These are phyloP conservation scores for Hyposoter dolosus DNA, from an alignment of 2,888 invertebrate genomes.

Conservation along the genomic window DNA sequence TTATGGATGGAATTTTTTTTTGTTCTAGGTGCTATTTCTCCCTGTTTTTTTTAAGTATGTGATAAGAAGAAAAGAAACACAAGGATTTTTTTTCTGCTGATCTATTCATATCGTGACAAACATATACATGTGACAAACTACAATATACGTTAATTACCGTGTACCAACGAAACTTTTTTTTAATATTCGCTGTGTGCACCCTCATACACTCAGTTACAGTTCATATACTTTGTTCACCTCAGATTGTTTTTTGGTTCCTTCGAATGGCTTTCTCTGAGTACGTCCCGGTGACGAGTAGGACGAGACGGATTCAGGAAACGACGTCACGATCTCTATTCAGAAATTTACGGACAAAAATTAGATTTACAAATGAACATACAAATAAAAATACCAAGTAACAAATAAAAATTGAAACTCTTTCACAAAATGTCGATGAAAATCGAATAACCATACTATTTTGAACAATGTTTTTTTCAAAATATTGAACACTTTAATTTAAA, in stretches of 20 bases:
- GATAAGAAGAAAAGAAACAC: too few relatives aligned
- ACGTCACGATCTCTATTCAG: not conserved
- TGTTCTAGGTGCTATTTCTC: conserved; percentile 19
- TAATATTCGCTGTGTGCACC: too few relatives aligned
- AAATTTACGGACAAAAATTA: not conserved
- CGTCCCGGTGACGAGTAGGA: conserved; percentile 12
- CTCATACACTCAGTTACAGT: too few relatives aligned
- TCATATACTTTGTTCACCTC: not conserved
- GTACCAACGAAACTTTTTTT: too few relatives aligned
- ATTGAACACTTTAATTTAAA: too few relatives aligned
- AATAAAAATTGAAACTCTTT: not conserved
- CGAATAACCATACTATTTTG: conserved; percentile 1
- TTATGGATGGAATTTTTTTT: conserved; percentile 20
- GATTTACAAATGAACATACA: too few relatives aligned
- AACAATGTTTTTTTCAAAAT: not conserved
- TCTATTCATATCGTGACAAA: too few relatives aligned
- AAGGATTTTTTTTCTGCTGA: too few relatives aligned
- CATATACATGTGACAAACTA: too few relatives aligned
- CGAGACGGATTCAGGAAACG: conserved; percentile 16
- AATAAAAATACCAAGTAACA: not conserved
- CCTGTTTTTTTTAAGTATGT: too few relatives aligned
- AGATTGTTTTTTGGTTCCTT: not conserved
- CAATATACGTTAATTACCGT: too few relatives aligned
- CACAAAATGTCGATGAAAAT: too few relatives aligned
- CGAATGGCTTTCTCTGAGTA: not conserved